Evolutionary conservation across 2,113 vertebrate genomes (phyloP).

Genomic region (Catharus minimus): DNA sequence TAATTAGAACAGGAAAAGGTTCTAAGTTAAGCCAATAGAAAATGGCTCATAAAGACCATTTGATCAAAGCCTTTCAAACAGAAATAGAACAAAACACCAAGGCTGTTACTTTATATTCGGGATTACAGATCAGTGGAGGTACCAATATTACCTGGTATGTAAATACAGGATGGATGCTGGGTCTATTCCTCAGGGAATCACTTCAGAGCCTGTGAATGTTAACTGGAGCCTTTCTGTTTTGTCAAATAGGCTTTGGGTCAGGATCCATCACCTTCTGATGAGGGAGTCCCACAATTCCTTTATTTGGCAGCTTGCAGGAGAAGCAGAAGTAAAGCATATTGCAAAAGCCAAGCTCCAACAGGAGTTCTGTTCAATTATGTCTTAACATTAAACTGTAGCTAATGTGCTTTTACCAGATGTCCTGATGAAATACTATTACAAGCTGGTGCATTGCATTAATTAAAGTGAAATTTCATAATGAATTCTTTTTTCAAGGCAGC

Average conservation of each 20-base stretch:
- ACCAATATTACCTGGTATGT: neutral
- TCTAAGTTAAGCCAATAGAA: neutral
- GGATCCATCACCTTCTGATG: neutral
- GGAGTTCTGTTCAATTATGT: slow-evolving; percentile 21
- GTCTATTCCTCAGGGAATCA: neutral
- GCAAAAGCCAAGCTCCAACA: slow-evolving; percentile 19
- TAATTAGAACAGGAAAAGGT: slow-evolving; percentile 8
- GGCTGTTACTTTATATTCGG: neutral
- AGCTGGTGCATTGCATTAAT: slow-evolving; percentile 31
- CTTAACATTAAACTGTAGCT: slow-evolving; percentile 30
- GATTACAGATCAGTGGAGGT: neutral
- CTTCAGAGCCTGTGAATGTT: neutral
- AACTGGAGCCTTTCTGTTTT: neutral
- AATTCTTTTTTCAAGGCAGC: slow-evolving; percentile 51
- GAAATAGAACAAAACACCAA: neutral
- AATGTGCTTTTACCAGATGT: slow-evolving; percentile 54
- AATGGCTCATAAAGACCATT: neutral
- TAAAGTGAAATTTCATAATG: slow-evolving; percentile 54
- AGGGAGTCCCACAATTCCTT: neutral
- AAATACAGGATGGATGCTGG: neutral
- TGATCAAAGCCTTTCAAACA: neutral
- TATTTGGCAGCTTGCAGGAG: neutral
- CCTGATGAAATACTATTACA: slow-evolving; percentile 48
- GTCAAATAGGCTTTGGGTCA: neutral
- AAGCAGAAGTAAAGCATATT: neutral